Conservation (phyloP, 2,888 invertebrate genomes). For the Pycnomerus fuliginosus region DNA sequence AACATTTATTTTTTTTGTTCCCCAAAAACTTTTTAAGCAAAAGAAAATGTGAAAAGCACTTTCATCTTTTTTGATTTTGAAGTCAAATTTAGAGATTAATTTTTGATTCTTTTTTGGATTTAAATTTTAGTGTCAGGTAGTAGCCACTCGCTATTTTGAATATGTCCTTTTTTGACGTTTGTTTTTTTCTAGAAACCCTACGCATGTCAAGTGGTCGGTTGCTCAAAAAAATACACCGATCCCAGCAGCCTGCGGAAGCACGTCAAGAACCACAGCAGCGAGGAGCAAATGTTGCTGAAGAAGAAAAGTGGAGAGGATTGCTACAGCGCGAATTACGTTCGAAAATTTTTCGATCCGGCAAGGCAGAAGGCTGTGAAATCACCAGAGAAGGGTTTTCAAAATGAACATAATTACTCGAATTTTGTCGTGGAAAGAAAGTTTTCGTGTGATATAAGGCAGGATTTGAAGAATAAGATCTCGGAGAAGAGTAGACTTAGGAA, state of each 20-base stretch:
- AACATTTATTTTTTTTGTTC: too few species aligned
- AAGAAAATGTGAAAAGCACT: too few species aligned
- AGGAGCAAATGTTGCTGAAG: conserved; percentile 51
- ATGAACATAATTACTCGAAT: conserved; percentile 42
- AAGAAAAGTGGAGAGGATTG: conserved; percentile 34
- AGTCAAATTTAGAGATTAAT: too few species aligned
- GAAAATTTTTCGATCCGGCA: conserved; percentile 36
- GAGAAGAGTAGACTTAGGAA: conserved; percentile 40
- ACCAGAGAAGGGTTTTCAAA: neutral
- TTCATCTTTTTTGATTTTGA: too few species aligned
- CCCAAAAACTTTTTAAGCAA: too few species aligned
- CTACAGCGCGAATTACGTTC: conserved; percentile 26
- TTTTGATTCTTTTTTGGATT: too few species aligned
- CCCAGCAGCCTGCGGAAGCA: conserved; percentile 92
- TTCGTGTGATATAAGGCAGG: conserved; percentile 43
- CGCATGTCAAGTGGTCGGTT: conserved; percentile 84
- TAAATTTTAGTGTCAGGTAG: too few species aligned
- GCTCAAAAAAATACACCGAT: conserved; percentile 90
- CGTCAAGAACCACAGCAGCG: conserved; percentile 74
- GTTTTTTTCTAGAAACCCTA: conserved; percentile 77
- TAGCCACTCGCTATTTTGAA: conserved; percentile 1
- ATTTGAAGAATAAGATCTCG: conserved; percentile 51
- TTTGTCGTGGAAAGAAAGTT: conserved; percentile 25
- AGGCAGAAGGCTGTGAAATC: conserved; percentile 37
- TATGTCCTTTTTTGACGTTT: conserved; percentile 7